Base-by-base conservation (phyloP, 2,888 invertebrate genomes). In the Drosophila flavopinicola region DNA sequence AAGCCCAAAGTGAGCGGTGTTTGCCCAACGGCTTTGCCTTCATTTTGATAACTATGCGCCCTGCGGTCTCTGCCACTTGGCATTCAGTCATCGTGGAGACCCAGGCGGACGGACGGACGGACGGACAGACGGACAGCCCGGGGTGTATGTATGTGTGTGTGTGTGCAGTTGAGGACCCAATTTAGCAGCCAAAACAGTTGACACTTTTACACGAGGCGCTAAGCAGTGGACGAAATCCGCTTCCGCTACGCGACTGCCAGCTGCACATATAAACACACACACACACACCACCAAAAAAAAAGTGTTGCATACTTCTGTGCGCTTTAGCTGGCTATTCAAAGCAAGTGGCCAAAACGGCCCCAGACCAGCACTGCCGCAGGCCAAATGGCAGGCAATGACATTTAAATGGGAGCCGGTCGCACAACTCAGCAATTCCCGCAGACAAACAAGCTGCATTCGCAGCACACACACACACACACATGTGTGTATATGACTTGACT, bases 161-260 rank as follows among this genome's bases (percentile, higher is more conserved):
- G 61, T 41, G 23, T 47, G 15, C 29, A 35, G 33, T 32, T 27
- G 38, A 25, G 65, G 39, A 57, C 37, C 49, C 32, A 13, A 32
- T 72, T 54, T 29, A 33, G 47, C 45, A 38, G 37, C 25, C 54
- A 52, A 67, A 68, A 44, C 57, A 64, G 71, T 68, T 68, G 68
- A 70, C 68, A 68, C 75, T 61, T 25, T 52, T 37, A 65, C 57
- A 73, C 37, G 35, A 39, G 58, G 44, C 51, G 41, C 42, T 66
- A 54, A 60, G 63, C 58, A 67, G 63, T 78, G 39, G 60, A 45
- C 60, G 54, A 61, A 79, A 86, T 78, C 78, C 80, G 80, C 80
- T 80, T 86, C 87, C 78, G 87, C 39, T 44, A 44, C 33, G 32
- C 33, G 49, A 69, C 47, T 27, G 17, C 13, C 38, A 57, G 68